Conservation (phyloP, 2,797 vertebrate species). For the Xiphorhynchus erythropygius region DNA sequence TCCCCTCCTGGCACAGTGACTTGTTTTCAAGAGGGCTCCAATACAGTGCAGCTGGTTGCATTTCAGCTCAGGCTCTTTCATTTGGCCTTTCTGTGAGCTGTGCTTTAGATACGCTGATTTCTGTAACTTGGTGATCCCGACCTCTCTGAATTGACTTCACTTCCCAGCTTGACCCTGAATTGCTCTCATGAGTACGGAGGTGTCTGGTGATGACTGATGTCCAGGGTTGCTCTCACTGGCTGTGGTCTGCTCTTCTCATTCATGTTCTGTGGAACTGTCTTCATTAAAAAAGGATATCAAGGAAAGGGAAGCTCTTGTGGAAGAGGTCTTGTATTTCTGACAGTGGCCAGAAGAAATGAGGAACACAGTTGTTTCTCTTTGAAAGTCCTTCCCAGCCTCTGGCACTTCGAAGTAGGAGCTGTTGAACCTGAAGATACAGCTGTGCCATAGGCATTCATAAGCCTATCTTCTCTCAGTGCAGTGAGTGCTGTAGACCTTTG, state of each 20-base stretch:
- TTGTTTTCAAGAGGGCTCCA: background rate
- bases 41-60: fast-evolving
- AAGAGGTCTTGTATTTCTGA: background rate
- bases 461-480: background rate
- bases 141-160: background rate
- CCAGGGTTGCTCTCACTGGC: background rate
- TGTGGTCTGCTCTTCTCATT: background rate
- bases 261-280: background rate
- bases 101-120: background rate
- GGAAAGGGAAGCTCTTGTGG: background rate
- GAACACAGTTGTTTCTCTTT: background rate
- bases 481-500: background rate
- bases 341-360: background rate
- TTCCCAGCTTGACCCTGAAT: background rate
- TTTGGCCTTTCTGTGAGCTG: background rate
- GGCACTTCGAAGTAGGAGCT: background rate
- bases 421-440: background rate
- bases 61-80: background rate
- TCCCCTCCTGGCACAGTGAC: fast-evolving
- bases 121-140: background rate
- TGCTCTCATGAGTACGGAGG: background rate
- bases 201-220: background rate
- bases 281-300: background rate
- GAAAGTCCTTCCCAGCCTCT: background rate
- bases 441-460: background rate